phyloP scores from a whole-genome alignment of 2,797 vertebrate genomes.

The Apodemus agrarius region DNA sequence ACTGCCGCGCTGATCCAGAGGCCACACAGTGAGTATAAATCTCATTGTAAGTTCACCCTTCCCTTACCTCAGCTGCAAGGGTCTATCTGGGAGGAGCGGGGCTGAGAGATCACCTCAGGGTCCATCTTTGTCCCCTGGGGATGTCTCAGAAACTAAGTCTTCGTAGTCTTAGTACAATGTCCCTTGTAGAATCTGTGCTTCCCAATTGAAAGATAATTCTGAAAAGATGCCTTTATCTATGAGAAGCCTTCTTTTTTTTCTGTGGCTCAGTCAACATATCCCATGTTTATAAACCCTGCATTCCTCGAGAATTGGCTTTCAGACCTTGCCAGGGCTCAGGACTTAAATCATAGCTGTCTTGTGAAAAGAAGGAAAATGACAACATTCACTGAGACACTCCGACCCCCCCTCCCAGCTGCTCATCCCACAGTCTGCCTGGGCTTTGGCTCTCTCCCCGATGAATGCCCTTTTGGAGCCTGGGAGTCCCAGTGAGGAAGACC shows the following conservation, averaged over 20 bases:
- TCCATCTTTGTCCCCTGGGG: neutral
- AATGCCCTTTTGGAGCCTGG: neutral
- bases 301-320: constrained; percentile 1
- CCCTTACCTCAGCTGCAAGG: neutral
- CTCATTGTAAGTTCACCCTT: neutral
- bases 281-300: constrained; percentile 40
- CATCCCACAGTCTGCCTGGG: neutral
- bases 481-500: neutral
- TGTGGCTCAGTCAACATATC: neutral
- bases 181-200: neutral
- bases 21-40: neutral
- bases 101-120: neutral
- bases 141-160: neutral
- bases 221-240: neutral
- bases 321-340: neutral
- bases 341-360: constrained; percentile 34
- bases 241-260: neutral
- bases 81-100: neutral
- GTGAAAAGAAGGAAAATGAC: constrained; percentile 37
- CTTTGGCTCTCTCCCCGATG: neutral
- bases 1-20: neutral
- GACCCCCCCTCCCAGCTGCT: neutral
- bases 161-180: neutral
- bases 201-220: neutral
- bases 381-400: neutral